A percentile compares a stretch with the other conserved stretches of the same genome.
Evolutionary conservation across 2,797 vertebrate genomes (phyloP).

Genomic region (Leuciscus waleckii): DNA sequence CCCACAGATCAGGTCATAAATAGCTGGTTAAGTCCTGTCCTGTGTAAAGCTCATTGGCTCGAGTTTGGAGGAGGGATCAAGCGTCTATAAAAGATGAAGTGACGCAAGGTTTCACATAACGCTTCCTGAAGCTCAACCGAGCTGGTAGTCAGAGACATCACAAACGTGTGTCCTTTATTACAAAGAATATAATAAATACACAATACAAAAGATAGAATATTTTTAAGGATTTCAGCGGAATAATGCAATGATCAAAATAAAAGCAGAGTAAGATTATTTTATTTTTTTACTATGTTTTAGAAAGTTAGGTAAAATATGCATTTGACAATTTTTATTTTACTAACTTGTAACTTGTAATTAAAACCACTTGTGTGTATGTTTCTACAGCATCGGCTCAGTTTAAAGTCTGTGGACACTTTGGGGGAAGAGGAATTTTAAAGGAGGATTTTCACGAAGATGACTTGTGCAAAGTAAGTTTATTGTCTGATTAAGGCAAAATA

Average conservation of each 20-base stretch:
- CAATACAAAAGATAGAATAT: not conserved
- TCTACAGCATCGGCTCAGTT: constrained; percentile 2
- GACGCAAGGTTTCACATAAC: not conserved
- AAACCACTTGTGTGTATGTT: not conserved
- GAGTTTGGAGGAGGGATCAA: constrained; percentile 40
- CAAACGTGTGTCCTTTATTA: not conserved
- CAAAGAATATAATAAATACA: not conserved
- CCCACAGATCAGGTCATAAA: constrained; percentile 16
- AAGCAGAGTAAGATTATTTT: constrained; percentile 1
- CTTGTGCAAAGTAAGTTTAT: constrained; percentile 47
- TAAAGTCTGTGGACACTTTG: constrained; percentile 9
- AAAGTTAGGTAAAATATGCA: not conserved
- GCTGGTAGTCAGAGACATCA: not conserved
- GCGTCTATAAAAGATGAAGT: constrained; percentile 16
- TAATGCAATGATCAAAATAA: not conserved
- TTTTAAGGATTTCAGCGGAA: not conserved
- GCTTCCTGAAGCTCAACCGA: not conserved
- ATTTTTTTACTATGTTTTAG: not conserved
- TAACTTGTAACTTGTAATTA: not conserved
- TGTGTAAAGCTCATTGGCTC: constrained; percentile 31
- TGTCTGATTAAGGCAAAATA: not conserved
- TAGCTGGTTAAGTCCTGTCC: constrained; percentile 12
- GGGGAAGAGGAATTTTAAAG: not conserved
- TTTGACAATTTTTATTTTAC: not conserved
- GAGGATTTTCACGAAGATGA: constrained; percentile 20